phyloP scores from a whole-genome alignment of 2,113 vertebrate species.

The Indicator indicator region DNA sequence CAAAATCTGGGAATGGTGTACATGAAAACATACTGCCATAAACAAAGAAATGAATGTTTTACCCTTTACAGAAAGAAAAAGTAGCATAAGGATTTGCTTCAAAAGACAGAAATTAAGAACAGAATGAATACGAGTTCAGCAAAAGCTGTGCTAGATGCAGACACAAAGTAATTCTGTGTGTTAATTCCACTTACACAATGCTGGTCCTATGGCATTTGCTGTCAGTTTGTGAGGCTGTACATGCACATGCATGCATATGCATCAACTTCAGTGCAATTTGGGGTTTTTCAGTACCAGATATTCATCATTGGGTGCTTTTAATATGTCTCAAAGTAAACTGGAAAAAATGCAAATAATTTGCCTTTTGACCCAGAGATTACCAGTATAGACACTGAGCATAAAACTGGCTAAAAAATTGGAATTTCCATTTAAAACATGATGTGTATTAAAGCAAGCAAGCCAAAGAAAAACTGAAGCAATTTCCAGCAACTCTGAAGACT shows the following conservation, averaged over 20 bases:
- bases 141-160: conserved; percentile 33
- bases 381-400: background rate
- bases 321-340: background rate
- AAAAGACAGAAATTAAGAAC: background rate
- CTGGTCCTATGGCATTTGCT: background rate
- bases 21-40: background rate
- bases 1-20: background rate
- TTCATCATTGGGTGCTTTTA: background rate
- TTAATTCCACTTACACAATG: background rate
- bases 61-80: background rate
- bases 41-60: background rate
- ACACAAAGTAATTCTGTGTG: background rate
- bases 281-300: background rate
- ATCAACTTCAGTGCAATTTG: background rate
- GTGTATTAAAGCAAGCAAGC: background rate
- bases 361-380: background rate
- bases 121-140: conserved; percentile 47
- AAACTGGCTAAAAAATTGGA: background rate
- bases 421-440: background rate
- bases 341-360: background rate
- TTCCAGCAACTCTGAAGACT: background rate
- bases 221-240: background rate
- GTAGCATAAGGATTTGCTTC: background rate
- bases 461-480: background rate
- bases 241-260: background rate